phyloP scores from a whole-genome alignment of 2,797 vertebrate genomes.

The Chelonia mydas region DNA sequence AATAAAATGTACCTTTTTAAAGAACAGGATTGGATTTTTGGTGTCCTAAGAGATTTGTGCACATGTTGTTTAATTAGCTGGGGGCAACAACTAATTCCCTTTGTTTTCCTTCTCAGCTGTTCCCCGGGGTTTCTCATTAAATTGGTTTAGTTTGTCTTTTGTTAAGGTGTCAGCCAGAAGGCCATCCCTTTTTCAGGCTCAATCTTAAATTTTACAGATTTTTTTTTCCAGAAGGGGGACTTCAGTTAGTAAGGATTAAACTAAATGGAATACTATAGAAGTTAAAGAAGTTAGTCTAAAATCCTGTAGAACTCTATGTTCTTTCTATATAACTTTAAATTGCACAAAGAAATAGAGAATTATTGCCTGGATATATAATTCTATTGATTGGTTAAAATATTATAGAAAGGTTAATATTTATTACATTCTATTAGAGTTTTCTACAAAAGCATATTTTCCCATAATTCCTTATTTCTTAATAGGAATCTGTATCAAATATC shows the following conservation, averaged over 20 bases:
- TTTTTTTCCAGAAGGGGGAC: not conserved
- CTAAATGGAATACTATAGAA: not conserved
- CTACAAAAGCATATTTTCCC: not conserved
- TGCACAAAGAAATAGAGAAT: not conserved
- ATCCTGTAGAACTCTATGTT: not conserved
- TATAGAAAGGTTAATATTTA: not conserved
- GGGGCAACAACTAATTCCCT: too few relatives aligned
- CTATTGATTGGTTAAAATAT: accelerated
- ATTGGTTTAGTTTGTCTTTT: not conserved
- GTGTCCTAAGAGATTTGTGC: too few relatives aligned
- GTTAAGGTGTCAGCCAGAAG: accelerated
- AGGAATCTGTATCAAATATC: not conserved
- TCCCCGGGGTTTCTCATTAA: not conserved
- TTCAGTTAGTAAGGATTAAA: not conserved
- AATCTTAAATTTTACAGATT: not conserved
- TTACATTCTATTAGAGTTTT: not conserved
- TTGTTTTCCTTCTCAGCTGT: too few relatives aligned
- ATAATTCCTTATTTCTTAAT: not conserved
- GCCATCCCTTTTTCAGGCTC: not conserved
- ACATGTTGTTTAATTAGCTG: too few relatives aligned
- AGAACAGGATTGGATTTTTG: too few relatives aligned
- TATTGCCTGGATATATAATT: not conserved
- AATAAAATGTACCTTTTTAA: too few relatives aligned
- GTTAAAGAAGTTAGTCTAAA: not conserved
- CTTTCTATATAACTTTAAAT: not conserved